Conservation (phyloP, 2,888 invertebrate genomes). For the Biston stratarius region DNA sequence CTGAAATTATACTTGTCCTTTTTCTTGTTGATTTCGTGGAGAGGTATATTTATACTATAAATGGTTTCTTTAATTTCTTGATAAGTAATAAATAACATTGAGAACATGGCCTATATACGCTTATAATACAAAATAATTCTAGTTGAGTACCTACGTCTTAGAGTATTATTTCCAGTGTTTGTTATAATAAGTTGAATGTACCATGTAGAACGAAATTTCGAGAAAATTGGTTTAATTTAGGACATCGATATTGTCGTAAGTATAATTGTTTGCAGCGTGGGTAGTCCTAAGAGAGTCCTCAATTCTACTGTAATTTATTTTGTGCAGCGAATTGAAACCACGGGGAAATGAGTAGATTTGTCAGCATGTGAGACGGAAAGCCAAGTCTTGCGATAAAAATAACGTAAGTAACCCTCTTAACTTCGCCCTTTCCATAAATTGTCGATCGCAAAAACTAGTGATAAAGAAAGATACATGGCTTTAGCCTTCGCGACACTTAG, state of each 20-base stretch:
- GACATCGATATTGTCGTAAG: constrained; percentile 18
- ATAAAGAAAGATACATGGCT: constrained; percentile 37
- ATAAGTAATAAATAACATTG: neutral
- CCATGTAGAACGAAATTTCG: constrained; percentile 7
- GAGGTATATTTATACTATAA: neutral
- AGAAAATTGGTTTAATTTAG: constrained; percentile 14
- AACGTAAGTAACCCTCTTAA: constrained; percentile 33
- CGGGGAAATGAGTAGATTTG: constrained; percentile 36
- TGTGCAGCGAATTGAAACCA: constrained; percentile 35
- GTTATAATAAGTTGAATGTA: neutral
- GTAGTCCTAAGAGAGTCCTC: constrained; percentile 15
- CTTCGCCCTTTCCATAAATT: constrained; percentile 35
- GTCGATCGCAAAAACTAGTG: constrained; percentile 36
- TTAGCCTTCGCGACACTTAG: constrained; percentile 32
- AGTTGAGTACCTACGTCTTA: no score
- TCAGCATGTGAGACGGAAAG: constrained; percentile 27
- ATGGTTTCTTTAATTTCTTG: no score
- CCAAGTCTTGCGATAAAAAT: constrained; percentile 34
- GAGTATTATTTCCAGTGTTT: neutral
- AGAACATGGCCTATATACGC: neutral
- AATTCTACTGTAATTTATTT: constrained; percentile 29
- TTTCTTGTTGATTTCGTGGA: neutral
- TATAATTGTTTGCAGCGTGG: constrained; percentile 16
- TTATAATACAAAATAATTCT: neutral
- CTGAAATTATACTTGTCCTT: neutral